phyloP scores from a whole-genome alignment of 2,113 vertebrate species.

The Tricholaema leucomelas region DNA sequence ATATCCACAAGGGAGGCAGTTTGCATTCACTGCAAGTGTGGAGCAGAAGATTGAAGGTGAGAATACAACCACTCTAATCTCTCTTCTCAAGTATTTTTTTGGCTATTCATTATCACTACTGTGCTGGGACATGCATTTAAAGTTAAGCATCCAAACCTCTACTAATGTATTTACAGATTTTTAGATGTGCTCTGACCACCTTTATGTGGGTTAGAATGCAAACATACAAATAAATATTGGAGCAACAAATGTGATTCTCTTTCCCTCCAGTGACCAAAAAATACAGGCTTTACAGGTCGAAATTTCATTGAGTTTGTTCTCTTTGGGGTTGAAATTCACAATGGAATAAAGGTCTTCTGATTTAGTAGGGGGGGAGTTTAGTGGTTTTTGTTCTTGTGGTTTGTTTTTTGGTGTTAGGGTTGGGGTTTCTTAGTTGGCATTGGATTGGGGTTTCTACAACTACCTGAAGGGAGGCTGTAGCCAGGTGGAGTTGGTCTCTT shows the following conservation, averaged over 20 bases:
- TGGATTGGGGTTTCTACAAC: too few relatives aligned
- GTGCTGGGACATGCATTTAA: background rate
- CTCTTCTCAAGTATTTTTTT: background rate
- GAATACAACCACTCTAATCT: slow-evolving; percentile 12
- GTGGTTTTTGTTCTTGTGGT: too few relatives aligned
- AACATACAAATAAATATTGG: background rate
- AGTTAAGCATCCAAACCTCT: background rate
- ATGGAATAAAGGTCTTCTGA: background rate
- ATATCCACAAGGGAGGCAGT: background rate
- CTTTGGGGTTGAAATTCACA: background rate
- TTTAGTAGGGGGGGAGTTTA: too few relatives aligned
- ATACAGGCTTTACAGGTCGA: background rate
- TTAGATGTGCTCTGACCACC: background rate
- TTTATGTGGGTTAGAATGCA: background rate
- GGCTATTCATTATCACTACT: background rate
- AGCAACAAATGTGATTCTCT: background rate
- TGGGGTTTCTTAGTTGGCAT: too few relatives aligned
- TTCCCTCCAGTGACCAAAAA: background rate
- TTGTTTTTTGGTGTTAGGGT: too few relatives aligned
- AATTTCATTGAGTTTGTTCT: background rate
- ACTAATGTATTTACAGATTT: background rate
- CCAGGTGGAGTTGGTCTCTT: too few relatives aligned
- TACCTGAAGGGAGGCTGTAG: too few relatives aligned
- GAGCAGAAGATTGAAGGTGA: slow-evolving; percentile 23
- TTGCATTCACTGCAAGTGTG: background rate